These are phyloP conservation scores for Myiagra hebetior DNA, from an alignment of 2,113 vertebrate genomes.

Conservation along the genomic window DNA sequence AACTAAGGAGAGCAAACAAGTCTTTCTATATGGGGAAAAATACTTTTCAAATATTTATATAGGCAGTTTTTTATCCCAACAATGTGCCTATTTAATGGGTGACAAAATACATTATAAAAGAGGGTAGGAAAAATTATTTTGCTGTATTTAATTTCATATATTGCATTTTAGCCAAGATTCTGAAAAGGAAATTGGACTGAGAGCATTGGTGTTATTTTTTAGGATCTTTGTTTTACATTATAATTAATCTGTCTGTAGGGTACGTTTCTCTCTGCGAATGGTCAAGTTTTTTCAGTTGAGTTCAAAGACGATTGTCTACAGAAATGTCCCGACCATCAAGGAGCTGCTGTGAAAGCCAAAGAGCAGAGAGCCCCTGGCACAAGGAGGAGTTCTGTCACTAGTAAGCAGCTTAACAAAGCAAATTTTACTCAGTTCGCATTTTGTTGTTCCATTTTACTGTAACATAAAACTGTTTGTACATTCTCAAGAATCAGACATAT, in stretches of 20 bases:
- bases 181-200: neutral
- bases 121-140: neutral
- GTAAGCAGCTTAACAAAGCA: constrained; percentile 35
- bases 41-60: neutral
- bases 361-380: neutral
- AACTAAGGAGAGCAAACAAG: neutral
- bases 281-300: constrained; percentile 71
- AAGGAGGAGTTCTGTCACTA: neutral
- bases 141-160: neutral
- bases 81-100: neutral
- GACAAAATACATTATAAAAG: neutral
- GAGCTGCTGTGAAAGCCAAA: neutral
- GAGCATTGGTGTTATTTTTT: neutral
- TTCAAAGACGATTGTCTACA: constrained; percentile 75
- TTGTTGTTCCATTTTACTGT: neutral
- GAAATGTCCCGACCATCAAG: neutral
- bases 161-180: neutral
- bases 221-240: neutral
- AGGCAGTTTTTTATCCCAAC: neutral
- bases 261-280: constrained; percentile 76
- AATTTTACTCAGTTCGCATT: neutral
- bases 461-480: neutral
- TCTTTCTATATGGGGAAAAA: neutral
- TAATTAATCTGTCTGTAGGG: constrained; percentile 69
- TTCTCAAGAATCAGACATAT: neutral